Evolutionary conservation across 2,888 invertebrate species (phyloP).

Genomic region (Dolichopus griseipennis): DNA sequence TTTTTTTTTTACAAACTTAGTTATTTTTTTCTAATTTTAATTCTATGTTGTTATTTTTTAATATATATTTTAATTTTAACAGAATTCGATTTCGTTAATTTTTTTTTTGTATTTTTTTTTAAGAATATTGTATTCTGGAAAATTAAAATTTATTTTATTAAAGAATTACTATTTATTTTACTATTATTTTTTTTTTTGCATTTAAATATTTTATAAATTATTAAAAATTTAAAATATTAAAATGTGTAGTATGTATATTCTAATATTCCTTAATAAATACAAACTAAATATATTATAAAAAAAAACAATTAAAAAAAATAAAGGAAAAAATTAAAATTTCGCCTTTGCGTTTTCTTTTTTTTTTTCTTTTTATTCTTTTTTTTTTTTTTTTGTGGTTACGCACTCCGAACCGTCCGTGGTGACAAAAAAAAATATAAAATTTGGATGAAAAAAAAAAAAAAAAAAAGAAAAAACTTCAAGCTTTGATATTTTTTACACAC

Average conservation of each 20-base stretch:
- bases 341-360: conserved; percentile 2
- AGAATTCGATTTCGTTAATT: neutral
- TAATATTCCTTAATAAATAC: conserved; percentile 2
- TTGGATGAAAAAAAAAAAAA: neutral
- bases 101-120: neutral
- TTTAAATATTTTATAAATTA: no score
- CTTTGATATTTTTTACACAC: neutral
- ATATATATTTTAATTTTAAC: no score
- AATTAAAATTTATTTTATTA: neutral
- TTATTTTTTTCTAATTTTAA: no score
- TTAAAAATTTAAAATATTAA: no score
- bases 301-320: no score
- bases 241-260: neutral
- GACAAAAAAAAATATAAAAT: no score
- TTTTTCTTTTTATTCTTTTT: neutral
- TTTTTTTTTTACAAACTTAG: no score
- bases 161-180: no score
- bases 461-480: neutral
- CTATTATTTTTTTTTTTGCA: no score
- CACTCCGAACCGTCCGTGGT: neutral
- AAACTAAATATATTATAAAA: no score
- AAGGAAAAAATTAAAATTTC: no score
- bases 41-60: neutral
- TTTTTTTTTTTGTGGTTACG: conserved; percentile 4
- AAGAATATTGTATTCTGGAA: neutral